Evolutionary conservation across 2,113 vertebrate species (phyloP).

Genomic region (Perccottus glenii): DNA sequence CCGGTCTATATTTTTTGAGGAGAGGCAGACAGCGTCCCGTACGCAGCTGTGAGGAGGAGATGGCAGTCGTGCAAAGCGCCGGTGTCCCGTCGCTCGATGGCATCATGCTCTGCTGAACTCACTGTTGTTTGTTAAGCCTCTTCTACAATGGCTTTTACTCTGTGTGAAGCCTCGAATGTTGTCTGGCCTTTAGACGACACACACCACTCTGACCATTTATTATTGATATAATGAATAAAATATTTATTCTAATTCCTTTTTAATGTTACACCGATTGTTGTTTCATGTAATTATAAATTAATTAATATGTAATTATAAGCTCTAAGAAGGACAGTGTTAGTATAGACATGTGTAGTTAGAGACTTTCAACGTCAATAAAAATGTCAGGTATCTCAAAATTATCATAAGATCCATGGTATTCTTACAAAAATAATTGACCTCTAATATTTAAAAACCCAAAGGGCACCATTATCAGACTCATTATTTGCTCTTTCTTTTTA

Average conservation of each 20-base stretch:
- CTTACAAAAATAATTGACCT: no score
- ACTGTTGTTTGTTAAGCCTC: conserved; percentile 28
- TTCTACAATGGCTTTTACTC: conserved; percentile 19
- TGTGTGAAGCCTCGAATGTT: conserved; percentile 17
- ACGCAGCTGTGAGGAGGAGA: conserved; percentile 15
- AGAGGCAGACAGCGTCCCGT: conserved; percentile 12
- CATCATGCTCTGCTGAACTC: conserved; percentile 30
- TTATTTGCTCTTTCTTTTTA: no score
- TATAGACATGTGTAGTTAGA: no score
- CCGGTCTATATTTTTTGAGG: conserved; percentile 11
- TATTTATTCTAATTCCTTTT: neutral
- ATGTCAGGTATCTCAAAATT: no score
- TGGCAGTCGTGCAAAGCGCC: conserved; percentile 1
- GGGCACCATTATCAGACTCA: no score
- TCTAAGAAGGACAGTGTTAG: no score
- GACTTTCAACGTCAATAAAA: no score
- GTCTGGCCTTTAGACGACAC: neutral
- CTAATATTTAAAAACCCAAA: no score
- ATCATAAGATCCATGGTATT: no score
- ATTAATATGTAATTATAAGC: no score
- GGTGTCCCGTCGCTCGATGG: conserved; percentile 7
- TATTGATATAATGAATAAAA: neutral
- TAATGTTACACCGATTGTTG: no score
- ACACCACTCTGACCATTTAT: neutral
- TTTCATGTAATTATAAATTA: no score